phyloP scores from a whole-genome alignment of 2,888 invertebrate genomes.

The Conus canariensis region DNA sequence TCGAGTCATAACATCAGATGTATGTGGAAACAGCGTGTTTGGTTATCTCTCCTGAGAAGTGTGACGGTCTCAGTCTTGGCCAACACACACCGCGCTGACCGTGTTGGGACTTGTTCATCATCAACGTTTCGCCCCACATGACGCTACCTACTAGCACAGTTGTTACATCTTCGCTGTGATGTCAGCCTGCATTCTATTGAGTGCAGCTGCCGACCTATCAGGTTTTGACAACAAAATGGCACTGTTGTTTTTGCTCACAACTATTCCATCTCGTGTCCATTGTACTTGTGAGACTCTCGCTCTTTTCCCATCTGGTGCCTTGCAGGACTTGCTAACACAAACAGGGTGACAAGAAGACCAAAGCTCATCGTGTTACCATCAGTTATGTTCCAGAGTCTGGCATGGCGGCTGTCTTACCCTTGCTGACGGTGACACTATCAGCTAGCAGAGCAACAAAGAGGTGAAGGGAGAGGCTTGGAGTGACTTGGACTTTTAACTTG shows the following conservation, averaged over 20 bases:
- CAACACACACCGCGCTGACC: too few species aligned
- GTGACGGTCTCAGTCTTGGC: too few species aligned
- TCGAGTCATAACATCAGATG: too few species aligned
- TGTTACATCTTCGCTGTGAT: constrained; percentile 15
- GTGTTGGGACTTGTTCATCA: not conserved
- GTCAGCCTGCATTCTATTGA: constrained; percentile 30
- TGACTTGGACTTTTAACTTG: not conserved
- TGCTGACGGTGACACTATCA: not conserved
- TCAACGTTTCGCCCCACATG: not conserved
- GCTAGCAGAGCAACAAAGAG: too few species aligned
- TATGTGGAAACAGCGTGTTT: too few species aligned
- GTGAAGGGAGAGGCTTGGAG: not conserved
- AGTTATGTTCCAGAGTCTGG: not conserved
- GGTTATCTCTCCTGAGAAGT: too few species aligned
- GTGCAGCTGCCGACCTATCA: not conserved
- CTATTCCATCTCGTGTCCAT: constrained; percentile 5
- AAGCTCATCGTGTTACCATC: not conserved
- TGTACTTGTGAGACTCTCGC: constrained; percentile 10
- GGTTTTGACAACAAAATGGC: constrained; percentile 35
- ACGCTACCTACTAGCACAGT: not conserved
- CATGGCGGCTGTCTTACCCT: not conserved
- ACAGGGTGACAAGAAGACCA: not conserved
- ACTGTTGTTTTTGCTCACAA: constrained; percentile 30
- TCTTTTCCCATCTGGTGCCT: constrained; percentile 34
- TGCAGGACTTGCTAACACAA: constrained; percentile 19